Evolutionary conservation across 2,113 vertebrate genomes (phyloP), one percentile per base, ranked within the genome.

Genomic region (Oreotrochilus melanogaster): DNA sequence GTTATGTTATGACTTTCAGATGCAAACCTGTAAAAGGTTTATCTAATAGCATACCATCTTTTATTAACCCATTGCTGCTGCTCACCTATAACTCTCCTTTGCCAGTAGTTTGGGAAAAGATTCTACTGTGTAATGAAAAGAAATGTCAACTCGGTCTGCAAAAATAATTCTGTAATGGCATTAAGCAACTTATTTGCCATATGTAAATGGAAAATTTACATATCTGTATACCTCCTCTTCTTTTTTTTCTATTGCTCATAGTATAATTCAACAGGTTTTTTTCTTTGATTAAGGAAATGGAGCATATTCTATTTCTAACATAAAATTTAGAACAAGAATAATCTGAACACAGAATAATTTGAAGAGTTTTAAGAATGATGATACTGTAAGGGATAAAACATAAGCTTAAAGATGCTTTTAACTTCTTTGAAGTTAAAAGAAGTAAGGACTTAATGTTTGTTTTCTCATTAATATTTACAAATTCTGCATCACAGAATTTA

Each of bases 1-100:
- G 94, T 97, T 98, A 83, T 96, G 93, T 98, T 98, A 98, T 97
- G 96, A 97, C 97, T 98, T 98, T 98, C 97, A 98, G 97, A 97
- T 97, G 97, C 93, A 97, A 96, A 97, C 94, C 96, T 98, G 96
- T 94, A 96, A 95, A 97, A 98, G 62, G 92, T 95, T 97, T 97
- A 97, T 97, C 96, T 97, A 91, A 95, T 91, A 85, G 81, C 89
- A 88, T 91, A 86, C 95, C 31, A 28, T 93, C 75, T 89, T 93
- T 95, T 94, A 88, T 97, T 97, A 97, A 97, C 96, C 95, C 97
- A 50, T 97, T 93, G 74, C 78, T 93, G 76, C 75, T 95, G 78
- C 93, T 97, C 66, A 93, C 96, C 94, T 82, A 58, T 82, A 70
- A 74, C 69, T 84, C 22, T 87, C 43, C 73, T 94, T 91, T 71